These are phyloP conservation scores for Archips xylosteana DNA, from an alignment of 2,888 invertebrate genomes.

Conservation along the genomic window DNA sequence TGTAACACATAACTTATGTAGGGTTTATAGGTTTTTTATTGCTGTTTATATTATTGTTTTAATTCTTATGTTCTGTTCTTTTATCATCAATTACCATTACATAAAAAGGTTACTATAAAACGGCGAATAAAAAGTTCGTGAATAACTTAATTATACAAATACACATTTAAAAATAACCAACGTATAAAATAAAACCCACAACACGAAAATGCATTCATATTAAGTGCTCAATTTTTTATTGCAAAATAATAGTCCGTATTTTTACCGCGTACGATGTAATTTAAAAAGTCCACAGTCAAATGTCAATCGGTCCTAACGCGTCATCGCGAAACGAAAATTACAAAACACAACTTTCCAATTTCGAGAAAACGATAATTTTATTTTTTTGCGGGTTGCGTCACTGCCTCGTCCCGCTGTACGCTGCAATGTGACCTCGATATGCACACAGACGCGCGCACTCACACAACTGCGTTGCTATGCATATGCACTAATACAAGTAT, in stretches of 20 bases:
- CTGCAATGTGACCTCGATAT: constrained; percentile 80
- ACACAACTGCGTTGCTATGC: constrained; percentile 52
- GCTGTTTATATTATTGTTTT: too few relatives aligned
- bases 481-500: constrained; percentile 60
- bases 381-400: constrained; percentile 41
- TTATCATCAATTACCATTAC: not conserved
- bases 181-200: not conserved
- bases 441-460: constrained; percentile 62
- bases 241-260: not conserved
- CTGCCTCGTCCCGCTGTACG: constrained; percentile 59
- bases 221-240: not conserved
- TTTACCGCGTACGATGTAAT: not conserved
- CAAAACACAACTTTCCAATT: constrained; percentile 43
- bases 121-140: not conserved
- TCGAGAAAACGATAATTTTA: constrained; percentile 40
- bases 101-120: not conserved
- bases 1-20: not conserved
- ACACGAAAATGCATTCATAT: not conserved
- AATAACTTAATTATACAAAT: not conserved
- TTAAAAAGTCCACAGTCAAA: constrained; percentile 19
- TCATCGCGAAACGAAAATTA: constrained; percentile 29
- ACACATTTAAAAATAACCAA: not conserved
- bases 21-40: too few relatives aligned
- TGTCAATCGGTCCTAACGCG: constrained; percentile 34
- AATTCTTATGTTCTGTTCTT: not conserved